These are phyloP conservation scores for Cerastis leucographa DNA, from an alignment of 2,888 invertebrate genomes.

Conservation along the genomic window DNA sequence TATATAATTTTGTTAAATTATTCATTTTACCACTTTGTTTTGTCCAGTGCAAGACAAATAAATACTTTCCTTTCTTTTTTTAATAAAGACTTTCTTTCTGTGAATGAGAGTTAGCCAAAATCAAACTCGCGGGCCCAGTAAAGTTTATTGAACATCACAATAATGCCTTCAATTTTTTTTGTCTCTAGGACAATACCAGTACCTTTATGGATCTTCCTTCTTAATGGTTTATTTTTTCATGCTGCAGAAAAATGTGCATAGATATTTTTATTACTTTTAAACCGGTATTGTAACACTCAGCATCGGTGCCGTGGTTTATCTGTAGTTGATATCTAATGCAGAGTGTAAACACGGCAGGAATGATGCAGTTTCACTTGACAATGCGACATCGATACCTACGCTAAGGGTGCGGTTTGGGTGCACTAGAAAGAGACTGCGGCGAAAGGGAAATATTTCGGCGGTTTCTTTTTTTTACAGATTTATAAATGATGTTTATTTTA, in stretches of 20 bases:
- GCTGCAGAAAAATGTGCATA: neutral
- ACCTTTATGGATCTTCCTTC: neutral
- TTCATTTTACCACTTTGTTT: no score
- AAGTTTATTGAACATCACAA: neutral
- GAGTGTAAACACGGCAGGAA: conserved; percentile 59
- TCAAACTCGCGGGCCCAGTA: neutral
- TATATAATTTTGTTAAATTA: no score
- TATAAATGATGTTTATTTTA: no score
- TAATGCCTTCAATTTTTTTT: no score
- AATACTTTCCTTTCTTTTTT: no score
- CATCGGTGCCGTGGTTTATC: conserved; percentile 44
- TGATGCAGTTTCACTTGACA: conserved; percentile 67
- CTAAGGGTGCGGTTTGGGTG: conserved; percentile 45
- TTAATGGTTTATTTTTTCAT: no score
- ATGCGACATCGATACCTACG: conserved; percentile 67
- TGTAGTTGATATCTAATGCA: conserved; percentile 55
- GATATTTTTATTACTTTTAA: conserved; percentile 5
- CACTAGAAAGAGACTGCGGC: conserved; percentile 19
- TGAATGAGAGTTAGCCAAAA: neutral
- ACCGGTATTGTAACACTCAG: conserved; percentile 13
- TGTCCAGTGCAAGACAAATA: no score
- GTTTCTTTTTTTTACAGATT: neutral
- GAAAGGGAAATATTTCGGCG: neutral
- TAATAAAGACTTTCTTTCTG: neutral
- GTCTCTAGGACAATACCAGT: neutral